These are phyloP conservation scores for Nesoenas mayeri DNA, from an alignment of 2,113 vertebrate genomes.

Conservation along the genomic window DNA sequence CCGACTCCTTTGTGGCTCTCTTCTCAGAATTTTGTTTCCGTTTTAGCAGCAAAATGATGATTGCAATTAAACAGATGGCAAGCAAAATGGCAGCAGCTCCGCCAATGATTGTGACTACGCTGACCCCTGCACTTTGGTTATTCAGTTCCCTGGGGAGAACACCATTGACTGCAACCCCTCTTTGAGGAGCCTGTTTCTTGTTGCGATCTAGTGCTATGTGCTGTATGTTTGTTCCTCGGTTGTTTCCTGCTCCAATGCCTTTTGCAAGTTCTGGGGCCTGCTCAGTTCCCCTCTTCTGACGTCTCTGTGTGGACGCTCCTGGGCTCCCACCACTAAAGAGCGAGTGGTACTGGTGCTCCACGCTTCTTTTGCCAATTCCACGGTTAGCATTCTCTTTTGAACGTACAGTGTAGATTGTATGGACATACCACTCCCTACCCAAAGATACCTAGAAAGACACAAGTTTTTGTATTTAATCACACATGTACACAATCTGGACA, in stretches of 20 bases:
- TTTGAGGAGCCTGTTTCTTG: conserved; percentile 64
- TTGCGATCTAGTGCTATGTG: conserved; percentile 85
- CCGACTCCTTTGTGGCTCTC: conserved; percentile 58
- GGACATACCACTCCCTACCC: conserved; percentile 93
- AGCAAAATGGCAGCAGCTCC: conserved; percentile 78
- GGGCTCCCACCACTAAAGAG: conserved; percentile 54
- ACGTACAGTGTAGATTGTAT: conserved; percentile 92
- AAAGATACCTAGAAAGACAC: conserved; percentile 82
- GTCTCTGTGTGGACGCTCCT: neutral
- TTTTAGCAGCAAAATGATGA: conserved; percentile 70
- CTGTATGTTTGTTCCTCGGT: conserved; percentile 91
- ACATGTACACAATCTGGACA: neutral
- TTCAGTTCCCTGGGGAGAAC: conserved; percentile 75
- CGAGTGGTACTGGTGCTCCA: conserved; percentile 78
- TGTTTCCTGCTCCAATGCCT: conserved; percentile 83
- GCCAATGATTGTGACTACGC: conserved; percentile 75
- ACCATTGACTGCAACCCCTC: conserved; percentile 59
- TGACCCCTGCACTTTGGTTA: conserved; percentile 47
- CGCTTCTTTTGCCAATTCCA: conserved; percentile 86
- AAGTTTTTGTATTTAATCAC: neutral
- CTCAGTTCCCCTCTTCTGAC: conserved; percentile 73
- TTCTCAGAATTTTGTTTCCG: conserved; percentile 69
- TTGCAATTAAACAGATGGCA: conserved; percentile 70
- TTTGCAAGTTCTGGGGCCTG: conserved; percentile 58
- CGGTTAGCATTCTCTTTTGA: conserved; percentile 82